Evolutionary conservation across 2,797 vertebrate species (phyloP), one percentile per base, ranked within the genome.

Genomic region (Chelidonichthys spinosus): DNA sequence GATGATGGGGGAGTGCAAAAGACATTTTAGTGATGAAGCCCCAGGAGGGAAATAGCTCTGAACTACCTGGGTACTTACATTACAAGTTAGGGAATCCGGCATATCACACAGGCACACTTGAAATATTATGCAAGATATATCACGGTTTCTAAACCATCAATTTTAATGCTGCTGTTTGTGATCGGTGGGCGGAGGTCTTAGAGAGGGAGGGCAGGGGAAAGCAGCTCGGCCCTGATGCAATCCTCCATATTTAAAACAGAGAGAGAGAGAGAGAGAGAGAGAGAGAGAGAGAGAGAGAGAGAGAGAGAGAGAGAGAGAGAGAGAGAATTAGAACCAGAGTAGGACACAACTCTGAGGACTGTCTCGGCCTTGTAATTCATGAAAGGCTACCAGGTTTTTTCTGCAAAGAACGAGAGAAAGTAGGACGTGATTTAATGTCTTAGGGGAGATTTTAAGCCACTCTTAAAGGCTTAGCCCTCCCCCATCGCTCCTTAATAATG

Each of bases 21-120:
- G 54, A 88, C 78, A 86, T 88, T 74, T 82, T 67, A 66, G 72
- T 87, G 85, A 92, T 88, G 72, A 87, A 89, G 78, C 85, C 91
- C 81, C 76, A 36, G 72, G 79, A 78, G 87, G 69, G 69, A 79
- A 69, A 86, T 85, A 73, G 72, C 79, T 89, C 81, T 66, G 63
- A 67, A 87, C 79, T 90, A 87, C 82, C 79, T 88, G 78, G 67
- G 70, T 84, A 81, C 58, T 85, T 84, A 85, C 76, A 82, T 82
- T 52, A 81, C 65, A 90, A 83, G 78, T 85, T 68, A 71, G 69
- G 70, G 74, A 89, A 77, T 88, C 74, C 87, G 69, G 82, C 40
- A 74, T 68, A 76, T 63, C 63, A 54, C 46, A 37, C 53, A 46
- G 40, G 61, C 18, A 25, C 43, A n/a, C 33, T 7, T 18, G 47